Percentiles rank a stretch among this genome's conserved stretches.
These are phyloP conservation scores for Sisor rabdophorus DNA, from an alignment of 2,113 vertebrate species.

Conservation along the genomic window DNA sequence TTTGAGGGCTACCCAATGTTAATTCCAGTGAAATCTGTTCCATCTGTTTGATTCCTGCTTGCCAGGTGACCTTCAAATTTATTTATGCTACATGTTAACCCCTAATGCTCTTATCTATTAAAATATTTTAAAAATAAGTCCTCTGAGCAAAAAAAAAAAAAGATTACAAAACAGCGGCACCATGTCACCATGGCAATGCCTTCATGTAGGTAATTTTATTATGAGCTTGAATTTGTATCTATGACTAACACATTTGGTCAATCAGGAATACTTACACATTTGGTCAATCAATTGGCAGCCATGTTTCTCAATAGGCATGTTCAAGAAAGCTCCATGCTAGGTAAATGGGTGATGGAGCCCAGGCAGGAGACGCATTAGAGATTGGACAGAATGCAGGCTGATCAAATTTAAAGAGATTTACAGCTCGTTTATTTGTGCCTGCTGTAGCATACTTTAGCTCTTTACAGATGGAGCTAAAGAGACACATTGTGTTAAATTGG, in stretches of 20 bases:
- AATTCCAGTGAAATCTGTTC: too few species aligned
- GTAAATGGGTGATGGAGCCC: conserved; percentile 66
- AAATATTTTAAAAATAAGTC: conserved; percentile 30
- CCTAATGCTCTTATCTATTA: conserved; percentile 33
- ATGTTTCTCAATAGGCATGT: conserved; percentile 73
- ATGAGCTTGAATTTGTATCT: conserved; percentile 70
- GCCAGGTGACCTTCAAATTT: conserved; percentile 68
- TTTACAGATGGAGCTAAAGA: conserved; percentile 41
- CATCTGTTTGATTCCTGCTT: conserved; percentile 59
- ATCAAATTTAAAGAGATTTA: conserved; percentile 70
- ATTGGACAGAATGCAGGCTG: conserved; percentile 64
- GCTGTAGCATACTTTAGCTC: conserved; percentile 55
- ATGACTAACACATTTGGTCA: conserved; percentile 62
- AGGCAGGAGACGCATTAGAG: conserved; percentile 59
- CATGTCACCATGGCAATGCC: conserved; percentile 64
- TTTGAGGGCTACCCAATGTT: conserved; percentile 55
- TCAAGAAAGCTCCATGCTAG: conserved; percentile 67
- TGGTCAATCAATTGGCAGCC: conserved; percentile 71
- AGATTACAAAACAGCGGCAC: neutral
- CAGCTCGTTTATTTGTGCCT: conserved; percentile 53
- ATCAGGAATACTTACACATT: conserved; percentile 78
- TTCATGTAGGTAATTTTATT: conserved; percentile 79
- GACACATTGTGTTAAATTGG: conserved; percentile 62
- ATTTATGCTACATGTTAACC: conserved; percentile 66
- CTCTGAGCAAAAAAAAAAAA: conserved; percentile 16